phyloP scores from a whole-genome alignment of 2,797 vertebrate genomes.

The Gambelia wislizenii region DNA sequence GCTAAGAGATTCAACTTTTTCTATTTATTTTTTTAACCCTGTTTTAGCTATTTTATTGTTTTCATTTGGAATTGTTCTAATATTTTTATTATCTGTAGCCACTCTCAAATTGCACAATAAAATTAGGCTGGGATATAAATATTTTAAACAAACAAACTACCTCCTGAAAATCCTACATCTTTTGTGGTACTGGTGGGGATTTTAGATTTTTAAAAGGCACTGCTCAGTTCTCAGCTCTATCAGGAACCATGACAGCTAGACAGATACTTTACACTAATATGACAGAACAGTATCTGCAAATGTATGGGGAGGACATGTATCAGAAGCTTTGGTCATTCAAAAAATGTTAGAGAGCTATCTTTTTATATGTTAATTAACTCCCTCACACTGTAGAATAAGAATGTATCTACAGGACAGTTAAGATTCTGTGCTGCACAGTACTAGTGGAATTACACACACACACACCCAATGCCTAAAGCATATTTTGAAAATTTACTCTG shows the following conservation, averaged over 20 bases:
- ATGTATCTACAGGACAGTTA: background rate
- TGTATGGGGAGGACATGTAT: background rate
- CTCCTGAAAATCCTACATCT: background rate
- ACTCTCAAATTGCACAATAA: too few relatives aligned
- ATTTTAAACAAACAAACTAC: background rate
- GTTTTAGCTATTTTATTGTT: too few relatives aligned
- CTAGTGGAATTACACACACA: background rate
- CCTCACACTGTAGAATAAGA: background rate
- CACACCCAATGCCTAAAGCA: background rate
- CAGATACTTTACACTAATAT: background rate
- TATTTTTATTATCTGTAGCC: too few relatives aligned
- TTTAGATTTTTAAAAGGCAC: background rate
- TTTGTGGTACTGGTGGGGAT: background rate
- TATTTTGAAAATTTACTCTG: background rate
- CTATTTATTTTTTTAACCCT: too few relatives aligned
- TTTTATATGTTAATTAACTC: background rate
- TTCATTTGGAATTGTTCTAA: too few relatives aligned
- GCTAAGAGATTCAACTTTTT: background rate
- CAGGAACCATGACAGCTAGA: background rate
- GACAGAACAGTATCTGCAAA: background rate
- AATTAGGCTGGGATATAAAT: too few relatives aligned
- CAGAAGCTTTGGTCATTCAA: background rate
- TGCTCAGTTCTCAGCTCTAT: background rate
- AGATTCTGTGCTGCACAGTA: background rate
- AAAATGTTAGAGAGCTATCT: background rate